These are phyloP conservation scores for Zophobas atratus DNA, from an alignment of 1,140 invertebrate species.

Conservation along the genomic window DNA sequence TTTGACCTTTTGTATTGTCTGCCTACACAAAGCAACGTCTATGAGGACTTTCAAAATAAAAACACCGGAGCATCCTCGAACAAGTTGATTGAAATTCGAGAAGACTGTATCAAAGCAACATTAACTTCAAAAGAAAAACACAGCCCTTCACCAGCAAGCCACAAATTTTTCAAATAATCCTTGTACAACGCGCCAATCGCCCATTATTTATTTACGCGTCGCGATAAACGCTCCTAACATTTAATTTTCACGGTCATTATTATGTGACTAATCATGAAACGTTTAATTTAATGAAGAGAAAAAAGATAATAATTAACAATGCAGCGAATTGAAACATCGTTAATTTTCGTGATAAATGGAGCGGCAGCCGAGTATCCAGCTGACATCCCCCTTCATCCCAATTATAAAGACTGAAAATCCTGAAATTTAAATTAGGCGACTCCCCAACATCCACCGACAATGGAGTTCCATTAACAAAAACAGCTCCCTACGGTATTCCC, in stretches of 20 bases:
- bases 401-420: slow-evolving; percentile 36
- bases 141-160: too few relatives aligned
- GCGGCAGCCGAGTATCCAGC: slow-evolving; percentile 12
- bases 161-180: too few relatives aligned
- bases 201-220: slow-evolving; percentile 19
- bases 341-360: slow-evolving; percentile 35
- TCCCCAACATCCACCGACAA: slow-evolving; percentile 35
- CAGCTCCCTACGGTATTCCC: slow-evolving; percentile 34
- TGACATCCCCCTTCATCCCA: slow-evolving; percentile 31
- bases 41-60: too few relatives aligned
- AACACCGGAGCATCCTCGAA: too few relatives aligned
- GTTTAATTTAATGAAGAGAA: slow-evolving; percentile 35
- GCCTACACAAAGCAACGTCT: too few relatives aligned
- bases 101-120: too few relatives aligned
- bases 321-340: slow-evolving; percentile 36
- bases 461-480: slow-evolving; percentile 42
- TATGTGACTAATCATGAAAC: slow-evolving; percentile 21
- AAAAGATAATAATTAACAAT: slow-evolving; percentile 38
- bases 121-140: too few relatives aligned
- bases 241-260: slow-evolving; percentile 20
- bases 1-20: too few relatives aligned
- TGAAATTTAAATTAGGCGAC: slow-evolving; percentile 42
- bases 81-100: too few relatives aligned
- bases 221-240: slow-evolving; percentile 7
- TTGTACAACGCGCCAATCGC: not conserved